Base-by-base conservation (phyloP, 2,888 invertebrate species). In the Volucella inanis region DNA sequence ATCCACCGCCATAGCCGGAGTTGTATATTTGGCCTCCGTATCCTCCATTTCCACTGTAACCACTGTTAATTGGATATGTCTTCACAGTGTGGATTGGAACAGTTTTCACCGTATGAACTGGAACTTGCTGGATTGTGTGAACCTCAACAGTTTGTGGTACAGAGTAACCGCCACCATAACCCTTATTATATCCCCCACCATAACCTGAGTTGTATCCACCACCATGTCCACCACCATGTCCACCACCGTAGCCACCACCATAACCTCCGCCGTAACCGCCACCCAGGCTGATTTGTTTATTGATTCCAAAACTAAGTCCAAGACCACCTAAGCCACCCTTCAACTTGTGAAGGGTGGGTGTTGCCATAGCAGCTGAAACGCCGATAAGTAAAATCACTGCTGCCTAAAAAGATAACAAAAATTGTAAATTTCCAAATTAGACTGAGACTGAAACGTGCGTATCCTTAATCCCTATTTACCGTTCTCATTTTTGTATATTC, bases 61-160 rank as follows among this genome's bases (percentile, higher is more conserved):
- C 64, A 4, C 10, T 54, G 31, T 14, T 57, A 43, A 82, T 15
- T 1, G 75, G 80, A 50, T 71, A n/a, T 3, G 65, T 76, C 15
- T 85, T 81, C 9, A 81, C 61, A 1, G 71, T 76, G 45, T 84
- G 80, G 12, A 84, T 80, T 15, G 79, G 83, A 8, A 83, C 83
- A 0, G 84, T 84, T 38, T 84, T 84, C 22, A 84, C 61, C 31
- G 84, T 85, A 57, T 85, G 76, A 14, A 85, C 85, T 15, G 85
- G 85, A 45, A 81, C 85, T 47, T 76, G 75, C 41, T 85, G 45
- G 1, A 85, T 52, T 4, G 85, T 77, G 15, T 85, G 85, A 67
- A 85, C 57, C 52, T 64, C 62, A 10, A 81, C 62, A 0, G 85
- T 81, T 31, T 75, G 75, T 43, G 85, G 85, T 11, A 1, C 59